Percentiles rank a stretch among this genome's conserved stretches.
These are phyloP conservation scores for Desmodus rotundus DNA, from an alignment of 2,113 vertebrate genomes.

Conservation along the genomic window DNA sequence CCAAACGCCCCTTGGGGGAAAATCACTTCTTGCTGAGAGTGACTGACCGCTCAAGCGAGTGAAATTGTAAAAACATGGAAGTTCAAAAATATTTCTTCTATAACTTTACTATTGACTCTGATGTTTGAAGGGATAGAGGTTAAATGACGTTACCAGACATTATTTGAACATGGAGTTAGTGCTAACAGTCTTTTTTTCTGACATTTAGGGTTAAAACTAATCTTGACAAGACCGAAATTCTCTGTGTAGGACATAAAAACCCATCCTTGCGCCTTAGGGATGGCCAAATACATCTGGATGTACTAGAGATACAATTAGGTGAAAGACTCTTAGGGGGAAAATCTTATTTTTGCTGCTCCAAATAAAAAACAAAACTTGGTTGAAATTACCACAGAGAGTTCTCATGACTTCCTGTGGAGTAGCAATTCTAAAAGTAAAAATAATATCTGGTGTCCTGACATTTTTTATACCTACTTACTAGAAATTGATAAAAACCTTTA, in stretches of 20 bases:
- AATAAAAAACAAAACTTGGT: background rate
- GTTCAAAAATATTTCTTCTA: background rate
- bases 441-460: background rate
- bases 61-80: background rate
- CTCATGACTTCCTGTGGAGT: background rate
- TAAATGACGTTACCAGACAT: background rate
- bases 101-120: background rate
- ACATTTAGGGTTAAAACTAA: background rate
- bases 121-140: background rate
- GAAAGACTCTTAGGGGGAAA: background rate
- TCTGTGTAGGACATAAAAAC: background rate
- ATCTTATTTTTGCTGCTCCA: background rate
- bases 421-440: background rate
- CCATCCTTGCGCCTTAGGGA: background rate
- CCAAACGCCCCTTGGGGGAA: background rate
- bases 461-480: background rate
- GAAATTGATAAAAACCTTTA: background rate
- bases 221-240: background rate
- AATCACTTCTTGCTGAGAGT: background rate
- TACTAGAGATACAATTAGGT: background rate
- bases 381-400: background rate
- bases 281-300: background rate
- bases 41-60: background rate
- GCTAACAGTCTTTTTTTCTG: background rate
- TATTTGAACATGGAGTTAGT: background rate